phyloP scores from a whole-genome alignment of 2,888 invertebrate genomes.

The Hirtodrosophila histrioides region DNA sequence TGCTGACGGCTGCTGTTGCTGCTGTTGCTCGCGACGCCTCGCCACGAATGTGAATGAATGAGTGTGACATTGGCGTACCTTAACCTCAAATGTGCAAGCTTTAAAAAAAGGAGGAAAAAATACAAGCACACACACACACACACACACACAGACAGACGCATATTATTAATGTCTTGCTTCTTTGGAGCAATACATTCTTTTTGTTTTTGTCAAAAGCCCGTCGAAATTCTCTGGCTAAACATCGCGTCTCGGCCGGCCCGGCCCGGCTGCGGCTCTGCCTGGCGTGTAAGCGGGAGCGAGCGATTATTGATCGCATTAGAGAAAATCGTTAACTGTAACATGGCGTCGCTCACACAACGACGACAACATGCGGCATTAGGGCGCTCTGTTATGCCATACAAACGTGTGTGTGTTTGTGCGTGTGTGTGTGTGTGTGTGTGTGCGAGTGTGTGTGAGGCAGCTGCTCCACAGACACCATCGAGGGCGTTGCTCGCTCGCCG shows the following conservation, averaged over 20 bases:
- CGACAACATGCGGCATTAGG: conserved; percentile 43
- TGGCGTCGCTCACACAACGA: conserved; percentile 75
- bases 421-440: conserved; percentile 20
- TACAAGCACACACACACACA: conserved; percentile 28
- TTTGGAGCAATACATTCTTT: conserved; percentile 61
- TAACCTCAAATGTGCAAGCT: conserved; percentile 80
- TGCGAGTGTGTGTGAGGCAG: too few species aligned
- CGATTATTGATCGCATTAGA: conserved; percentile 80
- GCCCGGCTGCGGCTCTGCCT: conserved; percentile 13
- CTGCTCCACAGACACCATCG: conserved; percentile 40
- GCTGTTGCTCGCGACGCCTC: conserved; percentile 71
- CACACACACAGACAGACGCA: conserved; percentile 12
- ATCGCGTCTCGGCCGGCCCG: conserved; percentile 49
- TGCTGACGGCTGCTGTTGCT: conserved; percentile 39
- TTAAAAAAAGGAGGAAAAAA: conserved; percentile 55
- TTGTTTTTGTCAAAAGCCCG: conserved; percentile 49
- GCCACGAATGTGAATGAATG: conserved; percentile 81
- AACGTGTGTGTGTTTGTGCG: conserved; percentile 3
- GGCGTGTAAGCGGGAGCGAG: conserved; percentile 60
- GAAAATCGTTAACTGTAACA: conserved; percentile 80
- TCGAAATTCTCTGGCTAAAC: conserved; percentile 75
- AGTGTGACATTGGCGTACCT: conserved; percentile 81
- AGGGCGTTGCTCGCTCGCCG: conserved; percentile 65
- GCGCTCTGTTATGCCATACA: conserved; percentile 7
- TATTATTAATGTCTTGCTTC: conserved; percentile 73